Conservation (phyloP, 2,797 vertebrate species). For the Sus cebifrons region DNA sequence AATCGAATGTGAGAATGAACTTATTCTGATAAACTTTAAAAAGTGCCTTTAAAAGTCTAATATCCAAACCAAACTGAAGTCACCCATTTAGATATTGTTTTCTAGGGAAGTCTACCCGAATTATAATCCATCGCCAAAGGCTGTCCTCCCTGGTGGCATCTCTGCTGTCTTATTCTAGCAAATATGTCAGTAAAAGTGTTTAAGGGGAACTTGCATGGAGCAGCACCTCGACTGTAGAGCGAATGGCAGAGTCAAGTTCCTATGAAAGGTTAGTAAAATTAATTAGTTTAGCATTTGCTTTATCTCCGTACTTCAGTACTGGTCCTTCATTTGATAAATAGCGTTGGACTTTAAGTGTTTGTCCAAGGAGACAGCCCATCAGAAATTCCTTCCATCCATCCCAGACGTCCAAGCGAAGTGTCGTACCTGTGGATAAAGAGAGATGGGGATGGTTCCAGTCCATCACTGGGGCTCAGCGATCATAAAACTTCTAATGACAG, state of each 20-base stretch:
- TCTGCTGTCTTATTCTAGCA: neutral
- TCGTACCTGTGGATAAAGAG: conserved; percentile 80
- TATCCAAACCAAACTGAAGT: conserved; percentile 22
- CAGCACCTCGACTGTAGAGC: too few relatives aligned
- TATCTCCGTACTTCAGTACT: conserved; percentile 86
- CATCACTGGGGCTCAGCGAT: neutral
- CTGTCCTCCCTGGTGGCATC: neutral
- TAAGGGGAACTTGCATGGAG: neutral
- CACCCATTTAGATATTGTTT: neutral
- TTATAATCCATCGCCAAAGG: neutral
- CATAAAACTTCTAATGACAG: neutral
- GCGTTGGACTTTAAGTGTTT: conserved; percentile 86
- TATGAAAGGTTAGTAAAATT: neutral
- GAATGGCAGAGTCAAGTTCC: neutral
- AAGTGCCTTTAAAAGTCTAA: neutral
- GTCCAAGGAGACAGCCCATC: conserved; percentile 88
- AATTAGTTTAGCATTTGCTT: neutral
- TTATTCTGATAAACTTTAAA: neutral
- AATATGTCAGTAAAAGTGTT: neutral
- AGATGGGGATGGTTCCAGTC: neutral
- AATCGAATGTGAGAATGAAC: neutral
- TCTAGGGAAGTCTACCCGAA: neutral
- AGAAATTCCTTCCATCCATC: conserved; percentile 91
- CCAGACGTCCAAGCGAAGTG: conserved; percentile 87
- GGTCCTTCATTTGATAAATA: conserved; percentile 88